A percentile compares a stretch with the other conserved stretches of the same genome.
These are phyloP conservation scores for Strongylocentrotus purpuratus DNA, from an alignment of 35 echinoderm and acorn worm species.

Conservation along the genomic window DNA sequence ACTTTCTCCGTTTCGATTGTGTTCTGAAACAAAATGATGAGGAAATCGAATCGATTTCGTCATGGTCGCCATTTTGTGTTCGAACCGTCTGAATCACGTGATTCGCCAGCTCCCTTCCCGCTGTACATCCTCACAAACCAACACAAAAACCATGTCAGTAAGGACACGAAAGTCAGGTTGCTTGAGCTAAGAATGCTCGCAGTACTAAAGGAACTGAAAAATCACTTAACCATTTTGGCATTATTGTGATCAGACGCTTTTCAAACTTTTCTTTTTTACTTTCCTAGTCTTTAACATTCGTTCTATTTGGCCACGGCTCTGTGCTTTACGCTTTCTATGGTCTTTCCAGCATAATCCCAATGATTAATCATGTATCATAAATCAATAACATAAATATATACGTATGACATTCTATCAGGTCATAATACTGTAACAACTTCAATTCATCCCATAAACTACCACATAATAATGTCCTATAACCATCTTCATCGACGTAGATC, in stretches of 20 bases:
- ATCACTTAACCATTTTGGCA: neutral
- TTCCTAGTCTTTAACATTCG: neutral
- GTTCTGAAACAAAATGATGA: no score
- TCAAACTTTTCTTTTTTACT: neutral
- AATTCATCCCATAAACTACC: no score
- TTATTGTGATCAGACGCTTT: neutral
- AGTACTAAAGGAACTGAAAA: slow-evolving; percentile 23
- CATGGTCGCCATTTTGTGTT: no score
- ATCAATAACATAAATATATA: neutral
- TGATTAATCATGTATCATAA: neutral
- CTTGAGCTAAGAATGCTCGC: neutral
- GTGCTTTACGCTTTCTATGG: neutral
- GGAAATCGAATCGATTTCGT: no score
- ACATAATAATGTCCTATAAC: no score
- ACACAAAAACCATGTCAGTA: neutral
- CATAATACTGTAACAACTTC: neutral
- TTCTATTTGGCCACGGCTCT: neutral
- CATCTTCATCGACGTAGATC: no score
- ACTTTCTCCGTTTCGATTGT: no score
- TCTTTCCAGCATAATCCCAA: neutral
- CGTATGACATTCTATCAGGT: neutral
- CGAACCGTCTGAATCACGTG: neutral
- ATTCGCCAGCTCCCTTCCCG: neutral
- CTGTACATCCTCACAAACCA: neutral
- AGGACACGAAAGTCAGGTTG: neutral